Percentiles rank a stretch among this genome's conserved stretches.
These are phyloP conservation scores for Ormyrus pomaceus DNA, from an alignment of 2,888 invertebrate species.

Conservation along the genomic window DNA sequence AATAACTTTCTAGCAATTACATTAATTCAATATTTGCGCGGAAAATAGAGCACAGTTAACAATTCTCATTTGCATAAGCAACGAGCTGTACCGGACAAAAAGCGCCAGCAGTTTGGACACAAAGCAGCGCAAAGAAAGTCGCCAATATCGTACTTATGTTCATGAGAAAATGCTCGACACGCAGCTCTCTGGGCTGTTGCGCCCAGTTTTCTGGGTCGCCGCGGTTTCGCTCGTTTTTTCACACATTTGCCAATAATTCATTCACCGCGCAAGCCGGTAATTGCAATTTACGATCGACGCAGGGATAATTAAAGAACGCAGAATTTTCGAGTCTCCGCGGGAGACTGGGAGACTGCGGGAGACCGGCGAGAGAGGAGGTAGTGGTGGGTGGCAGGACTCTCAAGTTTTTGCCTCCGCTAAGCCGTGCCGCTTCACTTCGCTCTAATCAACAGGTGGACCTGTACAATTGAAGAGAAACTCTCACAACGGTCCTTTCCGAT, in stretches of 20 bases:
- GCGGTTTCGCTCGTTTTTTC: constrained; percentile 12
- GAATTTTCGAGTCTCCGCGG: constrained; percentile 21
- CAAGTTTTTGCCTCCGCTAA: constrained; percentile 38
- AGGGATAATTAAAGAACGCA: constrained; percentile 29
- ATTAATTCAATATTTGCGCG: not conserved
- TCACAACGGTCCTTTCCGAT: constrained; percentile 67
- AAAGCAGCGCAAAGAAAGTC: constrained; percentile 21
- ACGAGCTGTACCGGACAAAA: not conserved
- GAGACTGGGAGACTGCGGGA: no score
- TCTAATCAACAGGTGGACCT: constrained; percentile 69
- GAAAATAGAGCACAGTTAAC: not conserved
- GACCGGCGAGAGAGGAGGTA: no score
- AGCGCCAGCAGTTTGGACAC: not conserved
- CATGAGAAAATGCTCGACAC: not conserved
- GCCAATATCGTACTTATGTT: not conserved
- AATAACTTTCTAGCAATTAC: constrained; percentile 19
- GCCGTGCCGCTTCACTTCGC: constrained; percentile 72
- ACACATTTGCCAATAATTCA: constrained; percentile 19
- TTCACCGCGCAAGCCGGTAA: not conserved
- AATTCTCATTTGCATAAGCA: constrained; percentile 10
- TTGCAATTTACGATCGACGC: constrained; percentile 19
- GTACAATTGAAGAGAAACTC: constrained; percentile 72
- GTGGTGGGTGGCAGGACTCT: not conserved
- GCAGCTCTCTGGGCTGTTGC: not conserved
- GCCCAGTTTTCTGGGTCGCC: constrained; percentile 16